phyloP scores from a whole-genome alignment of 1,140 invertebrate species.

The Thaumetopoea pityocampa region DNA sequence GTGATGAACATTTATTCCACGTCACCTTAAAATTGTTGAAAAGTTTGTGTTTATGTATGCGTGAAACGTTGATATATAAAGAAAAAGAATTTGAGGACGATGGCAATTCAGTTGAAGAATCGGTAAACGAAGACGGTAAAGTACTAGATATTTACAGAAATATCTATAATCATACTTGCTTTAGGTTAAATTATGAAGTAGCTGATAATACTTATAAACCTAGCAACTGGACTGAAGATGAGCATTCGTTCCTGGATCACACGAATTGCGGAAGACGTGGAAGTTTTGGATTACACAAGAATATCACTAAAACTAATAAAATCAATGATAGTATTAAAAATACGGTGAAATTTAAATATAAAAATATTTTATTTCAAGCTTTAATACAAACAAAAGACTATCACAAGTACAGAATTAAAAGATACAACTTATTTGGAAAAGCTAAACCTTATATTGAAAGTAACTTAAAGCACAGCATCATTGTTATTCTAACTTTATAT shows the following conservation, averaged over 20 bases:
- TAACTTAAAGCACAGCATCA: conserved; percentile 26
- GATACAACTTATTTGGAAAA: conserved; percentile 38
- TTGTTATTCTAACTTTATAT: conserved; percentile 49
- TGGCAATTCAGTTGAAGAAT: conserved; percentile 17
- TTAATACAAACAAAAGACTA: conserved; percentile 31
- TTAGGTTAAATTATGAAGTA: conserved; percentile 29
- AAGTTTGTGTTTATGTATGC: conserved; percentile 52
- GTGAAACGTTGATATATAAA: conserved; percentile 32
- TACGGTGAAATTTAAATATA: conserved; percentile 10
- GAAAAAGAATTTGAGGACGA: conserved; percentile 23
- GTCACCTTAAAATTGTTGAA: conserved; percentile 46
- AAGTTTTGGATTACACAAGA: conserved; percentile 5
- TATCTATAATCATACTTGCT: conserved; percentile 51
- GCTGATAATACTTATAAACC: conserved; percentile 12
- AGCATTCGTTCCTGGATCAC: conserved; percentile 2
- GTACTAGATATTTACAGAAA: conserved; percentile 37
- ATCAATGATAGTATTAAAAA: conserved; percentile 3
- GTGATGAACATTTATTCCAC: conserved; percentile 40
- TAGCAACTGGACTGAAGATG: conserved; percentile 6
- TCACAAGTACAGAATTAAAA: conserved; percentile 44
- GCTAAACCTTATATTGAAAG: conserved; percentile 7
- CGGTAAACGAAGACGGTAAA: conserved; percentile 9
- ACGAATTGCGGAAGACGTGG: conserved; percentile 18
- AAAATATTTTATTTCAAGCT: conserved; percentile 34
- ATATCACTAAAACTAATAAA: conserved; percentile 1